Evolutionary conservation across 2,888 invertebrate species (phyloP).

Genomic region (Phyllotreta striolata): DNA sequence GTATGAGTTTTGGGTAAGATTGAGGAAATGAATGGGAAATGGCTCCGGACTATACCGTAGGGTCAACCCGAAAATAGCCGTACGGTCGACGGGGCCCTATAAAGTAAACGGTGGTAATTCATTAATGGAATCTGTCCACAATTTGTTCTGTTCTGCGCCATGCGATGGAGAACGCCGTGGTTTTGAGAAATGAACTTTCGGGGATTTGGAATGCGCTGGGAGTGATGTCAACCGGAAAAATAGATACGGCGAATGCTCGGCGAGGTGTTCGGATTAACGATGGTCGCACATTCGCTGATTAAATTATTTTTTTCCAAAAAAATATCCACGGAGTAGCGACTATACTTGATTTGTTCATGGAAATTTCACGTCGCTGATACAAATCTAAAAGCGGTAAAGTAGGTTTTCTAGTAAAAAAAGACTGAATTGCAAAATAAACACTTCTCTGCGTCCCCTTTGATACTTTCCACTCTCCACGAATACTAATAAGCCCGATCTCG

Average conservation of each 20-base stretch:
- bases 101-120: slow-evolving; percentile 54
- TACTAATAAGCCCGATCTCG: too few relatives aligned
- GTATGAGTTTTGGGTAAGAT: too few relatives aligned
- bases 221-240: slow-evolving; percentile 28
- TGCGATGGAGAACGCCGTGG: slow-evolving; percentile 26
- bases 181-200: slow-evolving; percentile 26
- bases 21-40: neutral
- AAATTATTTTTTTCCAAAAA: neutral
- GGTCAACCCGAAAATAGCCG: slow-evolving; percentile 49
- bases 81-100: slow-evolving; percentile 41
- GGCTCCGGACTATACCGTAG: slow-evolving; percentile 40
- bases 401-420: too few relatives aligned
- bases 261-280: slow-evolving; percentile 22
- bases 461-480: too few relatives aligned
- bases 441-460: too few relatives aligned
- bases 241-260: slow-evolving; percentile 17
- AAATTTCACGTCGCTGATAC: neutral
- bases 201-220: slow-evolving; percentile 24
- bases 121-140: slow-evolving; percentile 47
- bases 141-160: slow-evolving; percentile 26
- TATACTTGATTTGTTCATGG: neutral
- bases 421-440: too few relatives aligned
- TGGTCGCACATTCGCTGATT: slow-evolving; percentile 24
- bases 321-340: neutral
- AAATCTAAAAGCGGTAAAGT: too few relatives aligned